Evolutionary conservation across 1,140 invertebrate species (phyloP).

Genomic region (Conopomorpha cramerella): DNA sequence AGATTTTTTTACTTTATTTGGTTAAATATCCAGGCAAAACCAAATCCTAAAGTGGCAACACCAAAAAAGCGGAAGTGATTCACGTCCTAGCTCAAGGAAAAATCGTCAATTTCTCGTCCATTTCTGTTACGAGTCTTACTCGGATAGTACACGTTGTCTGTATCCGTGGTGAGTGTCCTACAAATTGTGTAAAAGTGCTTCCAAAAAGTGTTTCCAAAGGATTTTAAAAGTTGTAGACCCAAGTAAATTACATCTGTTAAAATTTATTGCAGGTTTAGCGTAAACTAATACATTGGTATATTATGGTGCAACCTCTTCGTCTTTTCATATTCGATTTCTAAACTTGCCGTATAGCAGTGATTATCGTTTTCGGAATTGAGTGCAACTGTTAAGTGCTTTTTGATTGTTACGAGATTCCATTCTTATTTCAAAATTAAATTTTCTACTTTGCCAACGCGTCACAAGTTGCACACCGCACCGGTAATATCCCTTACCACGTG

Average conservation of each 20-base stretch:
- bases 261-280: no score
- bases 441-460: constrained; percentile 51
- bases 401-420: not conserved
- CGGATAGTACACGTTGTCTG: constrained; percentile 47
- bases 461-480: constrained; percentile 32
- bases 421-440: constrained; percentile 15
- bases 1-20: no score
- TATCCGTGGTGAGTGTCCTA: constrained; percentile 58
- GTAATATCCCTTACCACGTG: constrained; percentile 47
- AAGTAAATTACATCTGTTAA: no score
- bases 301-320: no score
- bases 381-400: constrained; percentile 2
- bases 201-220: constrained; percentile 24
- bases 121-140: constrained; percentile 61
- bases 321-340: no score
- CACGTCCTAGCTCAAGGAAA: constrained; percentile 32
- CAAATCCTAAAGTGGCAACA: constrained; percentile 14
- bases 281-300: no score
- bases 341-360: no score
- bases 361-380: no score
- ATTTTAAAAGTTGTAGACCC: no score
- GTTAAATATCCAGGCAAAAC: constrained; percentile 7
- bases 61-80: constrained; percentile 31
- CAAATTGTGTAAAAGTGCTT: no score
- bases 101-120: constrained; percentile 58